phyloP scores from a whole-genome alignment of 2,113 vertebrate species.

The Malurus melanocephalus region DNA sequence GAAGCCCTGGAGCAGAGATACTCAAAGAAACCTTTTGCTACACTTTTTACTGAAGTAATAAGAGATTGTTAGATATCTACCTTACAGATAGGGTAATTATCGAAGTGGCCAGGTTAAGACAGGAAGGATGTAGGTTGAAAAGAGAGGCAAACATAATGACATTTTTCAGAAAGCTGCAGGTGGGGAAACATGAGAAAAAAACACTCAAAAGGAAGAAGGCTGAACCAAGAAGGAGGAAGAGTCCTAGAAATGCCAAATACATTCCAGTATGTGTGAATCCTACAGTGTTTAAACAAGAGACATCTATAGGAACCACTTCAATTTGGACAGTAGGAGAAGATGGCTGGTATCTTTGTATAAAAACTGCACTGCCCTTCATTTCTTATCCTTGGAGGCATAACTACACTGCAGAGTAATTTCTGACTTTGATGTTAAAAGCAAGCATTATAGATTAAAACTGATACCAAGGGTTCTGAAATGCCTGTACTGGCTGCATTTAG shows the following conservation, averaged over 20 bases:
- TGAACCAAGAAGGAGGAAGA: not conserved
- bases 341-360: not conserved
- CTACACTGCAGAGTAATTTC: not conserved
- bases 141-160: not conserved
- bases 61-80: conserved; percentile 12
- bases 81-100: not conserved
- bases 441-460: not conserved
- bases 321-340: not conserved
- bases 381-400: not conserved
- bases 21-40: not conserved
- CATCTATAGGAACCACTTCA: not conserved
- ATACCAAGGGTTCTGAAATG: not conserved
- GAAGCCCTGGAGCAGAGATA: not conserved
- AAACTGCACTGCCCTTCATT: not conserved
- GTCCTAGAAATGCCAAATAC: not conserved
- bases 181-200: not conserved
- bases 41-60: not conserved
- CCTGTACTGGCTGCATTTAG: not conserved
- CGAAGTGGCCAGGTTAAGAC: not conserved
- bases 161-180: not conserved
- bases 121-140: not conserved
- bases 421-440: not conserved
- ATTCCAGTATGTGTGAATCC: not conserved
- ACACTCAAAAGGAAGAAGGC: not conserved
- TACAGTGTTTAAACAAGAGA: not conserved